Evolutionary conservation across 1,140 invertebrate genomes (phyloP).

Genomic region (Araneus ventricosus): DNA sequence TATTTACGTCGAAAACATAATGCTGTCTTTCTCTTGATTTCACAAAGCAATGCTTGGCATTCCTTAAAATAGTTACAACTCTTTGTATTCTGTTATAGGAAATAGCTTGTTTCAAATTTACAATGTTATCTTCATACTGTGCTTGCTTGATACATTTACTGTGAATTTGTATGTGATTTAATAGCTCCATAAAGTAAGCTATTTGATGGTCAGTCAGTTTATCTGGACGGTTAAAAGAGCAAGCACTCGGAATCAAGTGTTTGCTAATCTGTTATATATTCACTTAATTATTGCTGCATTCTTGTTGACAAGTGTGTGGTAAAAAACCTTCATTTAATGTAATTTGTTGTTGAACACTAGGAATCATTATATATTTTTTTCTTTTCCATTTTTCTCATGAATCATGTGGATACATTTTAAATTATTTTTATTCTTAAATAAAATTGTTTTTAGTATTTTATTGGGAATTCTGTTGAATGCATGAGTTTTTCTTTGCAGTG

Average conservation of each 20-base stretch:
- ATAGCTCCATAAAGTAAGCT: not conserved
- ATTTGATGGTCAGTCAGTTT: constrained; percentile 8
- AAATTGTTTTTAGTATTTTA: constrained; percentile 70
- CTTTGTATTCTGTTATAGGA: not conserved
- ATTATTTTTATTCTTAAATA: constrained; percentile 69
- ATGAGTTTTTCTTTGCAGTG: constrained; percentile 54
- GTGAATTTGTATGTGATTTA: constrained; percentile 23
- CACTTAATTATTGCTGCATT: not conserved
- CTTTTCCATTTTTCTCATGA: constrained; percentile 23
- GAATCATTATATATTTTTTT: not conserved
- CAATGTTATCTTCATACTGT: too few relatives aligned
- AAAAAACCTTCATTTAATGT: constrained; percentile 25
- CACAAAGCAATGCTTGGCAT: constrained; percentile 32
- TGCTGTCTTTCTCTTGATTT: not conserved
- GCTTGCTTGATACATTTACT: not conserved
- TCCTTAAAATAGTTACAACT: not conserved
- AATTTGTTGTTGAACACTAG: constrained; percentile 42
- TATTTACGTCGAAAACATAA: not conserved
- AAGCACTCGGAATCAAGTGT: not conserved
- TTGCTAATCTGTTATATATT: constrained; percentile 14
- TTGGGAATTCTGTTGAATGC: constrained; percentile 53
- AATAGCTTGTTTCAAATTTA: not conserved
- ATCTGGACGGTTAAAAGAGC: not conserved
- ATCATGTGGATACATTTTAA: constrained; percentile 41
- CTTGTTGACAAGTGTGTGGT: constrained; percentile 41